Base-by-base conservation (phyloP, 2,113 vertebrate species). In the Myotis davidii region DNA sequence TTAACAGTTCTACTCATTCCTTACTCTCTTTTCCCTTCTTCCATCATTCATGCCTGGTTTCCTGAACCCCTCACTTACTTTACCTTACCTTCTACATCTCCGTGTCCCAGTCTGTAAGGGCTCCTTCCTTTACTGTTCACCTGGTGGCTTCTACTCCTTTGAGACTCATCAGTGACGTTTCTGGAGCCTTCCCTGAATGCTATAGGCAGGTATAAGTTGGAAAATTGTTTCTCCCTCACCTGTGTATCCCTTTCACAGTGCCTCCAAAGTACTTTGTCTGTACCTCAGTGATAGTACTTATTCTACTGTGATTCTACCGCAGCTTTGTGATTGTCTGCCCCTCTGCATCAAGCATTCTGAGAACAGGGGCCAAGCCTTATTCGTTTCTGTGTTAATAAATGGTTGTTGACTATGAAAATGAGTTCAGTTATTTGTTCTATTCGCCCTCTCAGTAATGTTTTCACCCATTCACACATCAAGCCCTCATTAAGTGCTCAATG, bases 261-360 rank as follows among this genome's bases (percentile, higher is more conserved):
- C 95, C 94, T 96, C 85, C 54, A 88, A 90, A 96, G 34, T 94
- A 94, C 29, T 78, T 90, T 90, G 89, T 92, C 42, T 72, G 85
- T 94, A 94, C 86, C 83, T 96, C 76, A 9, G 90, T 97, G 77
- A 93, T 94, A 91, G 59, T 96, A 90, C 90, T 95, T 94, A 89
- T 65, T 86, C 76, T 84, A 87, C 92, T 94, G 88, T 94, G 91
- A 95, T 88, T 91, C 88, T 95, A 23, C 85, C 94, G 90, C 89
- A 94, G 82, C 70, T 67, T 90, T 94, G 96, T 94, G 82, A 90
- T 74, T 94, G 90, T 84, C 70, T 84, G 77, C 82, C 76, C 65
- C 76, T 89, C 82, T 94, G 90, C 48, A 94, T 64, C n/a, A 48
- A 81, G 39, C 56, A 54, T 90, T 72, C 92, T 90, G 76, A 78